Evolutionary conservation across 2,113 vertebrate genomes (phyloP).

Genomic region (Equus quagga): DNA sequence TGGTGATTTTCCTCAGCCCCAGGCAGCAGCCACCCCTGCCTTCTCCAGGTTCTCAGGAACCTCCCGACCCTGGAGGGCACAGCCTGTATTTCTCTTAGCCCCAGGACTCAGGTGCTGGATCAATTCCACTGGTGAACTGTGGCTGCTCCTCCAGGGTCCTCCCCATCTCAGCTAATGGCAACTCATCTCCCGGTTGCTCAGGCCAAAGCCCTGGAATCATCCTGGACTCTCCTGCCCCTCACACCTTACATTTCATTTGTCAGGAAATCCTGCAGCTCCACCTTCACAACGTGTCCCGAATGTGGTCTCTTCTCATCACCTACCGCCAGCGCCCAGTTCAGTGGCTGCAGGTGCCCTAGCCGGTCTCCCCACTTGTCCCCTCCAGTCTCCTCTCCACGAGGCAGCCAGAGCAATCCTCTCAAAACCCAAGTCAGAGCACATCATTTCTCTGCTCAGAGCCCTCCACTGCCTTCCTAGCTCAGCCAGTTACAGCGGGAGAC

Average conservation of each 20-base stretch:
- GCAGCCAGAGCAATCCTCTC: neutral
- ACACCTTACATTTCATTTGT: neutral
- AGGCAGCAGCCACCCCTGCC: neutral
- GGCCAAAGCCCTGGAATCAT: neutral
- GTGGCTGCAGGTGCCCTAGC: neutral
- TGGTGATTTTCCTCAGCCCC: neutral
- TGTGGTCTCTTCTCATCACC: neutral
- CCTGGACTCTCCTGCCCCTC: neutral
- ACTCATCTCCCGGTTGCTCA: neutral
- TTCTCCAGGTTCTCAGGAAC: neutral
- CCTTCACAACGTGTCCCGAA: neutral
- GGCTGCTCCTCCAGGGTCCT: neutral
- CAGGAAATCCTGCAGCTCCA: neutral
- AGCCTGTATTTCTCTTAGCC: neutral
- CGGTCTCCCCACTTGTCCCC: neutral
- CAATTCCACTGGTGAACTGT: no score
- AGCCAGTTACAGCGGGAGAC: neutral
- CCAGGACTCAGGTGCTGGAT: neutral
- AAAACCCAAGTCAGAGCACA: neutral
- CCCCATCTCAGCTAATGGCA: neutral
- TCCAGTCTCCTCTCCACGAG: neutral
- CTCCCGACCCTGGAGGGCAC: neutral
- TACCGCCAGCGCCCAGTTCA: neutral
- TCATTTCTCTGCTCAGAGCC: neutral
- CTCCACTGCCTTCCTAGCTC: neutral